Evolutionary conservation across 2,113 vertebrate genomes (phyloP).

Genomic region (Hippolais icterina): DNA sequence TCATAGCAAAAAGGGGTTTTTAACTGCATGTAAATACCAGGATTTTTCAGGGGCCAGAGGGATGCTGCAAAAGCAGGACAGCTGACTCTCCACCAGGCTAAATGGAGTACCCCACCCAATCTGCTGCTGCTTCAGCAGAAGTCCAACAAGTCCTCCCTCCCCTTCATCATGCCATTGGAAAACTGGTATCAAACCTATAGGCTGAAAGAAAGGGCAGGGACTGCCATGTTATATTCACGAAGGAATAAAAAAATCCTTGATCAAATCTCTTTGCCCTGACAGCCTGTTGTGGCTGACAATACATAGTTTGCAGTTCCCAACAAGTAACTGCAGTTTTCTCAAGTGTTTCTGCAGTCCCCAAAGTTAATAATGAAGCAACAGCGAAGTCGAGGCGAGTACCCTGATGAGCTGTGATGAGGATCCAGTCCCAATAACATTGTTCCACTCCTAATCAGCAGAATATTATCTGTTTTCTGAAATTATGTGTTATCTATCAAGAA

Average conservation of each 20-base stretch:
- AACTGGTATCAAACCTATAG: rapidly evolving
- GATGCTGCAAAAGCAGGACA: neutral
- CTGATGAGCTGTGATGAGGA: neutral
- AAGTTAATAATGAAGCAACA: neutral
- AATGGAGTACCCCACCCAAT: neutral
- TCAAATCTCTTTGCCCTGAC: neutral
- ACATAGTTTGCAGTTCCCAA: neutral
- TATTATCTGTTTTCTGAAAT: neutral
- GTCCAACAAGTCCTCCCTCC: neutral
- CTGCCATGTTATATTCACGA: neutral
- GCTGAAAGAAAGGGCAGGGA: neutral
- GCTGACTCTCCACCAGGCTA: rapidly evolving
- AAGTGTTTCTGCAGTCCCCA: neutral
- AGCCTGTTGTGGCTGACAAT: neutral
- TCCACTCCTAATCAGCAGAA: neutral
- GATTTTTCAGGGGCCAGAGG: neutral
- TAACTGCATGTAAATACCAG: neutral
- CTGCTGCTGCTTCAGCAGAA: neutral
- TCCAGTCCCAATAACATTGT: rapidly evolving
- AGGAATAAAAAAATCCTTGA: neutral
- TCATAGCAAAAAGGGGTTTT: neutral
- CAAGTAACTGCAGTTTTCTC: neutral
- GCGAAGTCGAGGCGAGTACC: neutral
- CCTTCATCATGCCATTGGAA: rapidly evolving
- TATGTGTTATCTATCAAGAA: neutral